Conservation (phyloP, 2,113 vertebrate genomes). For the Panthera tigris region DNA sequence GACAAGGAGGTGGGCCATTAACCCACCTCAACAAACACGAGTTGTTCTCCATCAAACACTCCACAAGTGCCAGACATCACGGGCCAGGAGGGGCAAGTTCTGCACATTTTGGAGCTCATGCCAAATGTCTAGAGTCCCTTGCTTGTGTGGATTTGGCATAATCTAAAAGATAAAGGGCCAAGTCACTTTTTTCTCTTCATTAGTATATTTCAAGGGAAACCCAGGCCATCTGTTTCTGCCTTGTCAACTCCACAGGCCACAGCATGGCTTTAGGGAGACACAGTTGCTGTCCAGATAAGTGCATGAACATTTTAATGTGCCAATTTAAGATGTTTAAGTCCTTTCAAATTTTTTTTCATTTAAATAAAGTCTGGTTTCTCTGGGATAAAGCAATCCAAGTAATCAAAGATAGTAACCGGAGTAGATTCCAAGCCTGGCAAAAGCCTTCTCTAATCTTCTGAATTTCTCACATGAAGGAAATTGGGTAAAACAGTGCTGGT, state of each 20-base stretch:
- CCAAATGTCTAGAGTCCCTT: background rate
- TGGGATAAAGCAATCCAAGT: background rate
- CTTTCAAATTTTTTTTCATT: background rate
- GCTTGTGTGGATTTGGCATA: background rate
- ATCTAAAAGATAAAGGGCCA: background rate
- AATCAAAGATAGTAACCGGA: slow-evolving; percentile 12
- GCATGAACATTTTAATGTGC: background rate
- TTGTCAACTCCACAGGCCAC: background rate
- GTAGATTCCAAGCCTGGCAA: background rate
- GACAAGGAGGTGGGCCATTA: background rate
- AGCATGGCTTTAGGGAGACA: background rate
- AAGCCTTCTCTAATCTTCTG: background rate
- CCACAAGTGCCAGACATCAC: background rate
- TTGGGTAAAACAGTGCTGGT: background rate
- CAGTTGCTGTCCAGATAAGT: background rate
- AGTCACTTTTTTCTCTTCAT: background rate
- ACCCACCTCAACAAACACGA: background rate
- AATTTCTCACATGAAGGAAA: background rate
- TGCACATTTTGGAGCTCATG: background rate
- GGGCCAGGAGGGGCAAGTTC: background rate
- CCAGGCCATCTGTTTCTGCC: background rate
- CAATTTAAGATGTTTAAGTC: background rate
- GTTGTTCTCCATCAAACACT: background rate
- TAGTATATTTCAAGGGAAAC: background rate
- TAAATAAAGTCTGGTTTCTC: background rate